phyloP scores from a whole-genome alignment of 1,140 invertebrate genomes.

The Ips typographus region DNA sequence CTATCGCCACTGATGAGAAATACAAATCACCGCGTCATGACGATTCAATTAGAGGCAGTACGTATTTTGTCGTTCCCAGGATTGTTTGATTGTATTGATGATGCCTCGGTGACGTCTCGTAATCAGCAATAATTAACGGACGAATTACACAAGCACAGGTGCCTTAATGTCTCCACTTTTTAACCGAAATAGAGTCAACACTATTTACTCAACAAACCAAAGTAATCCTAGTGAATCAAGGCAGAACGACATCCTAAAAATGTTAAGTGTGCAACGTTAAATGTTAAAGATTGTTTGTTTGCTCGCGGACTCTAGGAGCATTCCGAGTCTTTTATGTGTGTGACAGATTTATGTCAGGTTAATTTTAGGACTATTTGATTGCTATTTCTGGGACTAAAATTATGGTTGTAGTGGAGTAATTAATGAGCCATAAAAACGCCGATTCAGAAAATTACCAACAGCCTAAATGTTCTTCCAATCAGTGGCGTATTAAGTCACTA shows the following conservation, averaged over 20 bases:
- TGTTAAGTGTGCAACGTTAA: constrained; percentile 17
- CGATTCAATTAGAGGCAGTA: constrained; percentile 27
- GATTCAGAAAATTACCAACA: too few species aligned
- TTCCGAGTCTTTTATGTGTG: background rate
- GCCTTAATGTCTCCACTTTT: too few species aligned
- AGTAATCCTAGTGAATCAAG: too few species aligned
- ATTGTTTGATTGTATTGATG: constrained; percentile 17
- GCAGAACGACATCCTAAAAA: constrained; percentile 6
- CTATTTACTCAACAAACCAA: too few species aligned
- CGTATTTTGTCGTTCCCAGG: constrained; percentile 12
- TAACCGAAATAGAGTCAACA: too few species aligned
- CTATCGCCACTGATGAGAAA: constrained; percentile 31
- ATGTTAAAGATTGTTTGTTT: constrained; percentile 19
- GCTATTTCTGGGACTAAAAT: constrained; percentile 10
- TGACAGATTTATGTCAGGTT: constrained; percentile 20
- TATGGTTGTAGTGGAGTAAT: constrained; percentile 4
- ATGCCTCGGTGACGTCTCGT: constrained; percentile 4
- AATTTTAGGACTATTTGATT: constrained; percentile 17
- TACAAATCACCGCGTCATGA: constrained; percentile 31
- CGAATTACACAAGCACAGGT: too few species aligned
- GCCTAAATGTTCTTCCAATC: too few species aligned
- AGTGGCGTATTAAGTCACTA: too few species aligned
- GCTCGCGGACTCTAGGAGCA: background rate
- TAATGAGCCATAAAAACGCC: constrained; percentile 9
- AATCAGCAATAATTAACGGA: background rate